Evolutionary conservation across 92 coral and sea anemone genomes (phyloP).

Genomic region (Montipora capitata): DNA sequence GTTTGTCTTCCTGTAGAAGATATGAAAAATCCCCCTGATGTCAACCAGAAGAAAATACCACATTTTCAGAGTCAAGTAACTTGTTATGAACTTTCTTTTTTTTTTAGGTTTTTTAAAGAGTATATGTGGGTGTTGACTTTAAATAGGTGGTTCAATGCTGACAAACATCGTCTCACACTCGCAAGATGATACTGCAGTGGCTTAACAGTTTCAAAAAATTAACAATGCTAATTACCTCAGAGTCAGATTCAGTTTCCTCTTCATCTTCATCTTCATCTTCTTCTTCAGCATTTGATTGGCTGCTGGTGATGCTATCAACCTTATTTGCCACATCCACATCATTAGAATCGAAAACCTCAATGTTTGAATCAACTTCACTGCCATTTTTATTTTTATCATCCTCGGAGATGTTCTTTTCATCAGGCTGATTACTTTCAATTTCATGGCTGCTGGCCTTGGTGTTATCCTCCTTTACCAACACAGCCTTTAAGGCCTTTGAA

Average conservation of each 20-base stretch:
- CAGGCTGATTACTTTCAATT: neutral
- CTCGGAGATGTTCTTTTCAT: neutral
- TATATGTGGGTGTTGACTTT: neutral
- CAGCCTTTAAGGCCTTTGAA: neutral
- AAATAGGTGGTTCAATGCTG: neutral
- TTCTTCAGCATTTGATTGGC: neutral
- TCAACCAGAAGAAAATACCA: neutral
- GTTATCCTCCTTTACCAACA: neutral
- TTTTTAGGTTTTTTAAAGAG: no score
- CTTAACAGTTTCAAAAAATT: neutral
- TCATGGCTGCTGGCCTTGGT: neutral
- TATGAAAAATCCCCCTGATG: neutral
- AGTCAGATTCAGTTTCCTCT: constrained; percentile 25
- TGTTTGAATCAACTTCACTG: no score
- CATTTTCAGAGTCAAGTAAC: neutral
- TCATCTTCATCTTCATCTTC: neutral
- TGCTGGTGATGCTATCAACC: neutral
- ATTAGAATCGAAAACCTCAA: no score
- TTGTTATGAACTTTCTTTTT: neutral
- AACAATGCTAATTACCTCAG: neutral
- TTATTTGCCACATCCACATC: neutral
- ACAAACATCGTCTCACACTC: neutral
- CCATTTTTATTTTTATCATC: neutral
- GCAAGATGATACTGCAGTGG: neutral
- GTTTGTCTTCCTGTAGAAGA: neutral